These are phyloP conservation scores for Uropsilus gracilis DNA, from an alignment of 2,113 vertebrate species.

Conservation along the genomic window DNA sequence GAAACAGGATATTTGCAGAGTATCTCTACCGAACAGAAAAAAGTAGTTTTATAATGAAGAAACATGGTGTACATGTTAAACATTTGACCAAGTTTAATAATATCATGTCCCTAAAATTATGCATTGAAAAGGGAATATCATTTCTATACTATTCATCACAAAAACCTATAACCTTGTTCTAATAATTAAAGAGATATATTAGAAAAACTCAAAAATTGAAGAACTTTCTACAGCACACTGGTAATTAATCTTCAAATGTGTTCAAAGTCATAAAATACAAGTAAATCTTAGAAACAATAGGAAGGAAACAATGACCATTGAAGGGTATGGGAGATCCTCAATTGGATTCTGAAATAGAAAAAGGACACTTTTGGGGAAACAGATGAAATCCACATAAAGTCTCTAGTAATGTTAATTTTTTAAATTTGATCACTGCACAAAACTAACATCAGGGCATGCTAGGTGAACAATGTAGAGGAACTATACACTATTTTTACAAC, in stretches of 20 bases:
- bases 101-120: not conserved
- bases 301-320: not conserved
- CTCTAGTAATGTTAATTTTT: constrained; percentile 6
- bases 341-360: not conserved
- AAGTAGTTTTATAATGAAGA: not conserved
- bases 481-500: not conserved
- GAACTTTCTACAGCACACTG: not conserved
- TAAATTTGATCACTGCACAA: not conserved
- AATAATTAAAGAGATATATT: not conserved
- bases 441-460: not conserved
- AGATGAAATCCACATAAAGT: not conserved
- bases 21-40: not conserved
- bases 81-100: not conserved
- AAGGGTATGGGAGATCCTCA: not conserved
- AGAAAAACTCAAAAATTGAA: not conserved
- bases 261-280: constrained; percentile 1
- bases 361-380: not conserved
- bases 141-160: not conserved
- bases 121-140: not conserved
- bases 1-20: not conserved
- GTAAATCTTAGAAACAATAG: not conserved
- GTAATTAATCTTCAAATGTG: constrained; percentile 10
- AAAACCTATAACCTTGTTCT: not conserved
- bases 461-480: not conserved
- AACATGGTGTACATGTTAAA: not conserved